A percentile compares a stretch with the other conserved stretches of the same genome.
phyloP scores from a whole-genome alignment of 1,140 invertebrate genomes.

The Listronotus oregonensis region DNA sequence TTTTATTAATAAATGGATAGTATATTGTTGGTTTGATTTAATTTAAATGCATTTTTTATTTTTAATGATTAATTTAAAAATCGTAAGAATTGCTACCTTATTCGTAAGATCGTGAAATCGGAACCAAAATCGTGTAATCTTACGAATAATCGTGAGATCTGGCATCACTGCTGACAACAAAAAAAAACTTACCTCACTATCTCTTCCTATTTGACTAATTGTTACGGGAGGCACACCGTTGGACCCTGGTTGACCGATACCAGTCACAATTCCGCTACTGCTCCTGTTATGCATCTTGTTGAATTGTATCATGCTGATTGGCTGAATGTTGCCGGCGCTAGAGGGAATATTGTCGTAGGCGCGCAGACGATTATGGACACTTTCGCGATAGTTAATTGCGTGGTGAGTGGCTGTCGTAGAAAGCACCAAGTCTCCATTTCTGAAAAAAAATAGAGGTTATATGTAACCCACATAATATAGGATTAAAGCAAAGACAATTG shows the following conservation, averaged over 20 bases:
- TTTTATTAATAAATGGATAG: no score
- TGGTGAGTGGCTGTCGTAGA: constrained; percentile 73
- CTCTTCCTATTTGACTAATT: constrained; percentile 25
- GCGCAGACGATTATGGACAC: constrained; percentile 75
- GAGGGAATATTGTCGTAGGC: constrained; percentile 69
- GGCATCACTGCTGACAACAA: neutral
- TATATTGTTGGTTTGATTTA: no score
- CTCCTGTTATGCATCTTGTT: constrained; percentile 47
- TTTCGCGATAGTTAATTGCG: constrained; percentile 76
- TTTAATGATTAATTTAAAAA: no score
- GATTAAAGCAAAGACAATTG: no score
- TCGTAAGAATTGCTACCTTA: no score
- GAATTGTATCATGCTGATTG: constrained; percentile 49
- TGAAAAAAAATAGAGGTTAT: constrained; percentile 24
- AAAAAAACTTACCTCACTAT: neutral
- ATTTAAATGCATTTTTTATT: no score
- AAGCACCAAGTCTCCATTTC: constrained; percentile 74
- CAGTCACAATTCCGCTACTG: constrained; percentile 41
- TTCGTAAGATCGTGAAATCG: no score
- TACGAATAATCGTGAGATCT: no score
- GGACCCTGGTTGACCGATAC: constrained; percentile 27
- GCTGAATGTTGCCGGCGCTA: constrained; percentile 48
- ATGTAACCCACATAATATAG: no score
- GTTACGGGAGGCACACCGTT: constrained; percentile 28
- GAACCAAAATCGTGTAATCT: no score